Evolutionary conservation across 2,113 vertebrate genomes (phyloP).

Genomic region (Vulpes ferrilata): DNA sequence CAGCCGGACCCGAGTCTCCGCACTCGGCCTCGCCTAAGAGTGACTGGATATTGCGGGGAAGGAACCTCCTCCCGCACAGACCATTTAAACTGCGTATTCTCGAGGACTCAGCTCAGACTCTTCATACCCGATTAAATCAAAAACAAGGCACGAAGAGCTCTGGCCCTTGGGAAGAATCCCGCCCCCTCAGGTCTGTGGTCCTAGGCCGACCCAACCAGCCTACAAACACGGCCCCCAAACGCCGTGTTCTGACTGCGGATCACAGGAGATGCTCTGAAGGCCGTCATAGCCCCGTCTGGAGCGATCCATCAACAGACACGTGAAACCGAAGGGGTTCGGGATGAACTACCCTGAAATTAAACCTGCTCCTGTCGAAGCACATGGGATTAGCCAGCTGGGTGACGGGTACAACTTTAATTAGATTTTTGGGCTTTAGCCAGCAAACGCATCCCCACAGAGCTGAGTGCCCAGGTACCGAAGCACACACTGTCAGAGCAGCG

Average conservation of each 20-base stretch:
- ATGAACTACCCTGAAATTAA: conserved; percentile 77
- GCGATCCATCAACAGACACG: background rate
- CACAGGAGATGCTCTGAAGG: background rate
- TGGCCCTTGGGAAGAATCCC: background rate
- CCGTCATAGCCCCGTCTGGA: background rate
- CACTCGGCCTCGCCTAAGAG: background rate
- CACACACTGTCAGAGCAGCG: conserved; percentile 27
- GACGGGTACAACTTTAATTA: conserved; percentile 81
- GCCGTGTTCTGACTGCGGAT: background rate
- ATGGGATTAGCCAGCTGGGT: conserved; percentile 74
- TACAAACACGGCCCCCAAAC: background rate
- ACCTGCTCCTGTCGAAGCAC: conserved; percentile 76
- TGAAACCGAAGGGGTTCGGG: background rate
- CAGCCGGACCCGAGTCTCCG: background rate
- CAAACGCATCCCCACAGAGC: conserved; percentile 65
- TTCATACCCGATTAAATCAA: background rate
- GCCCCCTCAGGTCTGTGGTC: background rate
- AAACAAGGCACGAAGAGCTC: background rate
- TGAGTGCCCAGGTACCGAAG: conserved; percentile 51
- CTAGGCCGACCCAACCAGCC: background rate
- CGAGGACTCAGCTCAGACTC: background rate
- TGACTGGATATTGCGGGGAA: background rate
- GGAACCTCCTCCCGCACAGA: background rate
- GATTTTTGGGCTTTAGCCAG: conserved; percentile 82
- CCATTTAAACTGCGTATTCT: background rate